Evolutionary conservation across 2,113 vertebrate species (phyloP), one percentile per base, ranked within the genome.

Genomic region (Gopherus evgoodei): DNA sequence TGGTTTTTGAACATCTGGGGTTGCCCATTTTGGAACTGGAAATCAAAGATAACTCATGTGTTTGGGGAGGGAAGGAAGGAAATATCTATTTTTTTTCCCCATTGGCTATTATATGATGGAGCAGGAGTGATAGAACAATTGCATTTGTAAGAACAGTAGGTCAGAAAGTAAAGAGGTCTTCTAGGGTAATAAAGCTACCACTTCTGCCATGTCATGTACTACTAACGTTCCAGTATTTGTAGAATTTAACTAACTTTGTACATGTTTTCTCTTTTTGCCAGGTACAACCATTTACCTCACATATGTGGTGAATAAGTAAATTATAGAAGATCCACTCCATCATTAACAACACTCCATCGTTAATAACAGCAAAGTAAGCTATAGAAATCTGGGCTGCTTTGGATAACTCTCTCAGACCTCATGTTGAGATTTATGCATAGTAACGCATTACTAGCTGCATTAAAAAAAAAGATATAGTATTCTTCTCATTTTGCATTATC

Each of bases 401-500:
- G 14, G 14, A 91, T 89, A 57, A 38, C 5, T 81, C 78, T 95
- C 82, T 72, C 88, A 24, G 87, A 88, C 69, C 69, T 53, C 52
- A 5, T 12, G 16, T 4, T 81, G 88, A 11, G 16, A 5, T 86
- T 14, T 91, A 59, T 44, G n/a, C 3, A 19, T 50, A 17, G 14
- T 75, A 22, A 38, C 6, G 87, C 27, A 91, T 8, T 87, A 91
- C 8, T 25, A 8, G 93, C 94, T 97, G 44, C 92, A 56, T 8
- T 11, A 3, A 86, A 94, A 90, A 35, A 93, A 93, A 78, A 31
- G 88, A 31, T 81, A 82, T 94, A 93, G 1, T 0, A 27, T 83
- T 93, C 19, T 10, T 29, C 5, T 81, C 21, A 89, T 96, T 96
- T 93, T 78, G 21, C 95, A 93, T 94, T 88, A 76, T 47, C 6